Evolutionary conservation across 2,797 vertebrate species (phyloP), one percentile per base, ranked within the genome.

Genomic region (Paramormyrops hopkinsi): DNA sequence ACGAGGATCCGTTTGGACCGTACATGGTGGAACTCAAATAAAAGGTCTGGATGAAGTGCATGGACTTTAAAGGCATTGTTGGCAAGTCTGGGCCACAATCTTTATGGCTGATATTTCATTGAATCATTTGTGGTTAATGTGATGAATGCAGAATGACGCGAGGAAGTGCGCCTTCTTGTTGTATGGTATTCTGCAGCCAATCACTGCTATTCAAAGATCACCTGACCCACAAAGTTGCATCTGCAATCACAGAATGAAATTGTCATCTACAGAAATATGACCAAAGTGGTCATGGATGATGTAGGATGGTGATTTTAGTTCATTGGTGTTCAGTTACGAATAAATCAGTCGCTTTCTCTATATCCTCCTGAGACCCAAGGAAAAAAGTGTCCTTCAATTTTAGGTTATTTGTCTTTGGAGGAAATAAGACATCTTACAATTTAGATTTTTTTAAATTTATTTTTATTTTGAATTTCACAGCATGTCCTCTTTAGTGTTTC

Each of bases 331-430:
- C 62, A 50, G 59, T 29, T 88, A 50, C 17, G 25, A 88, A 88
- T 88, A 69, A 88, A 88, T 69, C 59, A 51, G 85, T 76, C 12
- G 0, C 62, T 88, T 59, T 54, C 37, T 56, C 25, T 87, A 41
- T 87, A 33, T 33, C 33, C 33, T 33, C 33, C 33, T 33, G 33
- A 33, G 33, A 33, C 33, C 33, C 33, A 33, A 33, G 33, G 33
- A 33, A 33, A 33, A 33, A 33, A 33, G 33, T 33, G 33, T 33
- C 33, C 33, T 33, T 33, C 33, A 33, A 33, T 33, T 33, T 33
- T 33, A 33, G 33, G 33, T 33, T 33, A 33, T 33, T 33, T 33
- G 33, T 33, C 33, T 33, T 2, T 33, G 33, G 33, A 33, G 33
- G 33, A 33, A 33, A 33, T 33, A 33, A 33, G 33, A 33, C 33